Evolutionary conservation across 2,797 vertebrate genomes (phyloP).

Genomic region (Trachurus trachurus): DNA sequence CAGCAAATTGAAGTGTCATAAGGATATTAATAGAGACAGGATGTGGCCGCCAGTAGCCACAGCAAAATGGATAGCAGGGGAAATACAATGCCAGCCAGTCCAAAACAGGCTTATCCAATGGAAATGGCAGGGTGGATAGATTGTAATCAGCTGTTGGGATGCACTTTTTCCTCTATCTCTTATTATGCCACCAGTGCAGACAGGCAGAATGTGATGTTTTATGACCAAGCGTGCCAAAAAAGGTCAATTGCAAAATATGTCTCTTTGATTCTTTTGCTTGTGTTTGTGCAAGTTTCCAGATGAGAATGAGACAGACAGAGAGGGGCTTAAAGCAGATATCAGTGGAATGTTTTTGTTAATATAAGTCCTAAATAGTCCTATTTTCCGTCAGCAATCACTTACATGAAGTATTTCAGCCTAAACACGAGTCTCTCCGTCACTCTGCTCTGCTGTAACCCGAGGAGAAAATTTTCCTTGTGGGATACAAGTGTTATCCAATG

Average conservation of each 20-base stretch:
- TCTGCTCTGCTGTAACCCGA: no score
- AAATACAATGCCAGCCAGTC: constrained; percentile 53
- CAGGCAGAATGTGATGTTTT: constrained; percentile 37
- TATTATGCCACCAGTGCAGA: constrained; percentile 19
- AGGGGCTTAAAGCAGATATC: no score
- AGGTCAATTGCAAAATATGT: constrained; percentile 40
- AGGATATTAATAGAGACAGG: constrained; percentile 75
- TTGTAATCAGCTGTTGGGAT: constrained; percentile 63
- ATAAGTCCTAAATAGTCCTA: no score
- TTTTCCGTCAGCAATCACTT: no score
- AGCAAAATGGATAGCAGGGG: constrained; percentile 62
- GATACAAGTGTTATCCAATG: no score
- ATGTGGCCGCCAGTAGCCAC: constrained; percentile 50
- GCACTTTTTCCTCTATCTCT: constrained; percentile 27
- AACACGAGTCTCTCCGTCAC: no score
- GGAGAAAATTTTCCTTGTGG: no score
- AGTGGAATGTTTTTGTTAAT: no score
- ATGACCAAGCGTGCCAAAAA: constrained; percentile 31
- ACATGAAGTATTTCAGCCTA: no score
- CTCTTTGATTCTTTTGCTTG: constrained; percentile 10
- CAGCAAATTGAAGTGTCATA: constrained; percentile 68
- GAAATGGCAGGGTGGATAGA: constrained; percentile 54
- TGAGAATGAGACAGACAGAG: constrained; percentile 10
- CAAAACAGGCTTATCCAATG: constrained; percentile 59
- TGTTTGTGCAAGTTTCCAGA: constrained; percentile 30